These are phyloP conservation scores for Dasysyrphus tricinctus DNA, from an alignment of 2,888 invertebrate genomes.

Conservation along the genomic window DNA sequence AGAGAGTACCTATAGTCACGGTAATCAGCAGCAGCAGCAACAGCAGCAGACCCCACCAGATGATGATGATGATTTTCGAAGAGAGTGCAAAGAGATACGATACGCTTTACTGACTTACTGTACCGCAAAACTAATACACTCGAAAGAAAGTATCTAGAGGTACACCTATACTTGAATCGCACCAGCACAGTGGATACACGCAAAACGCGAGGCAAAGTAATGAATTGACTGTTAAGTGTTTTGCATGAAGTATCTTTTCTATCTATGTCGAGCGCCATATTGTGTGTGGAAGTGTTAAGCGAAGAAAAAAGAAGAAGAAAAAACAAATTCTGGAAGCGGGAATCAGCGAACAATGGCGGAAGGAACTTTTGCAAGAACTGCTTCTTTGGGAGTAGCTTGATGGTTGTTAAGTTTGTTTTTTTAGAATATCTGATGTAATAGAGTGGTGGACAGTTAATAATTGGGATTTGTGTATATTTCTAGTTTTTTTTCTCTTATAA, in stretches of 20 bases:
- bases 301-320: conserved; percentile 11
- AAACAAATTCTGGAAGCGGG: conserved; percentile 44
- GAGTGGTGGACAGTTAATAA: conserved; percentile 51
- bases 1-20: conserved; percentile 3
- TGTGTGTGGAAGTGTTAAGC: conserved; percentile 15
- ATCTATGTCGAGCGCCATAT: conserved; percentile 46
- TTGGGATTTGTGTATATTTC: conserved; percentile 23
- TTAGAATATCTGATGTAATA: conserved; percentile 58
- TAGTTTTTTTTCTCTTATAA: conserved; percentile 22
- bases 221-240: conserved; percentile 65
- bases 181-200: not conserved
- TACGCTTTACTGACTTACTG: conserved; percentile 82
- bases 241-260: conserved; percentile 50
- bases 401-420: conserved; percentile 5
- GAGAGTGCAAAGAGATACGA: conserved; percentile 76
- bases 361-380: conserved; percentile 72
- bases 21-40: conserved; percentile 14
- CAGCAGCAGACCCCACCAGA: conserved; percentile 3
- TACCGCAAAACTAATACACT: conserved; percentile 61
- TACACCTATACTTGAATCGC: not conserved
- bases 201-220: conserved; percentile 36
- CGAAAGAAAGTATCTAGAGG: conserved; percentile 5
- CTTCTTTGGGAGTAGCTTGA: conserved; percentile 49
- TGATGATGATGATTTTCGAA: conserved; percentile 49
- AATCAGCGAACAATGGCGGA: conserved; percentile 56